These are phyloP conservation scores for Drosophila subpulchrella DNA, from an alignment of 1,140 invertebrate species.

Conservation along the genomic window DNA sequence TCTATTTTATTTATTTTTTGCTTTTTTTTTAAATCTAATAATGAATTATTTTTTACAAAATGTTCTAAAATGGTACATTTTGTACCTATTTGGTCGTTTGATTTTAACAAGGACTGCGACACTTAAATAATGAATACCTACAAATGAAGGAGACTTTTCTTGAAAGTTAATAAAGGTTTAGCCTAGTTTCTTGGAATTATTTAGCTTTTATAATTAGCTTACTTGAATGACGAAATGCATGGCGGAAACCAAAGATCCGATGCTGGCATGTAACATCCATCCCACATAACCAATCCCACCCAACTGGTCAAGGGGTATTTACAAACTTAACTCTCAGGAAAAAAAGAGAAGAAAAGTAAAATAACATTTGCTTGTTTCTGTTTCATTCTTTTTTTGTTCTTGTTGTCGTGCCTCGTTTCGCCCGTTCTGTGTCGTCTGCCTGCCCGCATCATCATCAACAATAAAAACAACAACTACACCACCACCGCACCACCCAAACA, in stretches of 20 bases:
- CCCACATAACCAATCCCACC: slow-evolving; percentile 7
- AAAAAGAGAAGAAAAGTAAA: slow-evolving; percentile 36
- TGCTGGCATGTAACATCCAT: slow-evolving; percentile 18
- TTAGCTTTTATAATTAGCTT: background rate
- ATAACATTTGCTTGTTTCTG: slow-evolving; percentile 79
- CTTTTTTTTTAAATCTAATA: too few relatives aligned
- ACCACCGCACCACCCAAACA: slow-evolving; percentile 21
- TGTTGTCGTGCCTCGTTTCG: slow-evolving; percentile 65
- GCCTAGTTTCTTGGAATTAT: background rate
- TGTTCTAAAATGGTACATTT: too few relatives aligned
- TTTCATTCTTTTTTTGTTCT: slow-evolving; percentile 61
- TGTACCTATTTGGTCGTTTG: too few relatives aligned
- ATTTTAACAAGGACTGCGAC: too few relatives aligned
- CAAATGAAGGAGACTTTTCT: too few relatives aligned
- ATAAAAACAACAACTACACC: slow-evolving; percentile 25
- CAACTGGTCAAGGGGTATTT: slow-evolving; percentile 36
- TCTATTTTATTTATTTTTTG: too few relatives aligned
- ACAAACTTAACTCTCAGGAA: slow-evolving; percentile 21
- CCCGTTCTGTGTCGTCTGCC: slow-evolving; percentile 59
- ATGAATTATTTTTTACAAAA: too few relatives aligned
- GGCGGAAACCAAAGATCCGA: background rate
- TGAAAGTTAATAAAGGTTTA: too few relatives aligned
- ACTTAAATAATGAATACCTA: too few relatives aligned
- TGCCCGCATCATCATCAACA: slow-evolving; percentile 51
- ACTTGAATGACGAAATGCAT: background rate